A percentile compares a stretch with the other conserved stretches of the same genome.
phyloP scores from a whole-genome alignment of 35 echinoderm and acorn worm species.

The Strongylocentrotus purpuratus region DNA sequence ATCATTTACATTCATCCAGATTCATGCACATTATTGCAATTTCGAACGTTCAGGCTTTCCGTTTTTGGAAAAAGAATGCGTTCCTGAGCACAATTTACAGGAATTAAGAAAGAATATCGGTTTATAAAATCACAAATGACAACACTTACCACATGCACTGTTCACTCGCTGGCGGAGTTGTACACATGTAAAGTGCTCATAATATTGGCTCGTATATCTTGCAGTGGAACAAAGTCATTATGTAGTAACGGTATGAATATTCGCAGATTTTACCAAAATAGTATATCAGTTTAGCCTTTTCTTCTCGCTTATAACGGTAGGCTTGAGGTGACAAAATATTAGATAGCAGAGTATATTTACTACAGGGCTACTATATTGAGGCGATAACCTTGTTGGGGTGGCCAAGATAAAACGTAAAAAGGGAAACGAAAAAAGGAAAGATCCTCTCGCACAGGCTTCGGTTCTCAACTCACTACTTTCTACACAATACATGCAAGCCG shows the following conservation, averaged over 20 bases:
- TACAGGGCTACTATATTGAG: background rate
- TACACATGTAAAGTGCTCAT: background rate
- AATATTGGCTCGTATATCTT: background rate
- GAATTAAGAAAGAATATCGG: background rate
- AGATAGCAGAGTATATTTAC: background rate
- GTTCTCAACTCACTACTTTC: background rate
- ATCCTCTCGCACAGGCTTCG: background rate
- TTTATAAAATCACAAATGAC: background rate
- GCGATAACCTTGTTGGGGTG: background rate
- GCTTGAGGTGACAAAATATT: background rate
- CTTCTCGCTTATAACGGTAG: background rate
- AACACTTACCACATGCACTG: background rate
- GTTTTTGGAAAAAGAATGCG: background rate
- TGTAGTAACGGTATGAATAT: background rate
- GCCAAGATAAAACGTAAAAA: background rate
- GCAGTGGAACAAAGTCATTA: background rate
- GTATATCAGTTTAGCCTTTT: background rate
- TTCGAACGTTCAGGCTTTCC: no score
- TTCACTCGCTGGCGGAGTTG: background rate
- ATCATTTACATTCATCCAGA: background rate
- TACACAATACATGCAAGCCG: constrained; percentile 8
- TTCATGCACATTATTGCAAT: background rate
- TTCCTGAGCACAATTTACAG: background rate
- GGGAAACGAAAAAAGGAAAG: background rate
- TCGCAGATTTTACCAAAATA: background rate